phyloP scores from a whole-genome alignment of 2,797 vertebrate genomes.

The Leucoraja ocellata region DNA sequence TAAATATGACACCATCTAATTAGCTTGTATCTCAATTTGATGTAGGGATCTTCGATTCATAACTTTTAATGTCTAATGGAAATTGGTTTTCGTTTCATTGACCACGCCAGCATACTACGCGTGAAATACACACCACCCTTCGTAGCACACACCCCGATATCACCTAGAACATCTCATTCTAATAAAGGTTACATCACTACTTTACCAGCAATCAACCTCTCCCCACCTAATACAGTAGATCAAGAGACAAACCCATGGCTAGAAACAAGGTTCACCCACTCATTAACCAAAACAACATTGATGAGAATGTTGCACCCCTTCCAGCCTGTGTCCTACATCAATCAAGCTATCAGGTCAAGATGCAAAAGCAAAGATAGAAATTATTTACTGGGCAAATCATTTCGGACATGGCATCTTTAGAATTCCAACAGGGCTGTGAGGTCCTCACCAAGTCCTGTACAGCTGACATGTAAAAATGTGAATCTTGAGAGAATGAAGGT shows the following conservation, averaged over 20 bases:
- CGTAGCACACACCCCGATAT: not conserved
- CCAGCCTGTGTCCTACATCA: not conserved
- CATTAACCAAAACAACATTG: not conserved
- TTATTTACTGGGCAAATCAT: not conserved
- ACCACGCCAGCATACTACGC: not conserved
- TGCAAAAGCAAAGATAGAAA: not conserved
- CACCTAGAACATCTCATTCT: not conserved
- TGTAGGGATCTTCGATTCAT: not conserved
- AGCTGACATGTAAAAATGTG: too few species aligned
- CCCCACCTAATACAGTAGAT: not conserved
- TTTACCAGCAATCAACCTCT: not conserved
- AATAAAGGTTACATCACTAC: not conserved
- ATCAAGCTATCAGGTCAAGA: not conserved
- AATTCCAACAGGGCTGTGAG: too few species aligned
- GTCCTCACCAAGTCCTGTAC: too few species aligned
- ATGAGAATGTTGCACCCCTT: not conserved
- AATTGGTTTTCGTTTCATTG: not conserved
- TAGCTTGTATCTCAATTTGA: not conserved
- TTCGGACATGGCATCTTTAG: not conserved
- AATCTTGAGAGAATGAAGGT: too few species aligned
- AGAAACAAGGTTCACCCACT: too few species aligned
- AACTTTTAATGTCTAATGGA: not conserved
- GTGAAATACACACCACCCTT: not conserved
- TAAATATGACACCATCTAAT: not conserved
- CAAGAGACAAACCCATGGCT: too few species aligned